Evolutionary conservation across 2,888 invertebrate species (phyloP).

Genomic region (Glomeris marginata): DNA sequence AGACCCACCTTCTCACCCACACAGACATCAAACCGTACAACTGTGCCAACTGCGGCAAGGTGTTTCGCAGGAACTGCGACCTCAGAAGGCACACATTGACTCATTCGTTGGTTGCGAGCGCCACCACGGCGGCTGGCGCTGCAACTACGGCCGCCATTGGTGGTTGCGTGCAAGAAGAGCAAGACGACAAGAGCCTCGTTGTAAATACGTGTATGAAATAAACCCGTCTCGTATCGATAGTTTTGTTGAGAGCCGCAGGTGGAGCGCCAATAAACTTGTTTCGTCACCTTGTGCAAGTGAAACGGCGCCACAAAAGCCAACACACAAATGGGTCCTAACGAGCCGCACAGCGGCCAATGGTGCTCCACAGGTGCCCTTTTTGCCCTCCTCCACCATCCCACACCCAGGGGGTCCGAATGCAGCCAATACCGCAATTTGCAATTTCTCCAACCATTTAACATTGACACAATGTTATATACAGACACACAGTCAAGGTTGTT

Average conservation of each 20-base stretch:
- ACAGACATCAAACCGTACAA: constrained; percentile 86
- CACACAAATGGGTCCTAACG: too few species aligned
- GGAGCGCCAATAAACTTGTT: too few species aligned
- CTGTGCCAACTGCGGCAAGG: constrained; percentile 74
- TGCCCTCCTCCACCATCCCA: background rate
- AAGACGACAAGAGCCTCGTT: background rate
- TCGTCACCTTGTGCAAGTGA: background rate
- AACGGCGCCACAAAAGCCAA: background rate
- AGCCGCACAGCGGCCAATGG: background rate
- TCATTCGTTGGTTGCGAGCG: constrained; percentile 79
- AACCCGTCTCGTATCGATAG: too few species aligned
- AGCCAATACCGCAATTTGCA: too few species aligned
- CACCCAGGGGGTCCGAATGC: background rate
- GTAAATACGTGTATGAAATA: too few species aligned
- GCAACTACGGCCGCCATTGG: background rate
- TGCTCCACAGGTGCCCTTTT: constrained; percentile 4
- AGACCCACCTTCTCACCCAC: constrained; percentile 80
- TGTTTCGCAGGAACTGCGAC: constrained; percentile 82
- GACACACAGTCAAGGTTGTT: too few species aligned
- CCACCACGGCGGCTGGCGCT: too few species aligned
- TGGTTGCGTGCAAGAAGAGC: background rate
- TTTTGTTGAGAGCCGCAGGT: too few species aligned
- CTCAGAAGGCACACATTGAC: constrained; percentile 74
- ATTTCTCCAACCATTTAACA: too few species aligned
- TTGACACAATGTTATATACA: too few species aligned